Evolutionary conservation across 2,113 vertebrate genomes (phyloP), one percentile per base, ranked within the genome.

Genomic region (Penelope pileata): DNA sequence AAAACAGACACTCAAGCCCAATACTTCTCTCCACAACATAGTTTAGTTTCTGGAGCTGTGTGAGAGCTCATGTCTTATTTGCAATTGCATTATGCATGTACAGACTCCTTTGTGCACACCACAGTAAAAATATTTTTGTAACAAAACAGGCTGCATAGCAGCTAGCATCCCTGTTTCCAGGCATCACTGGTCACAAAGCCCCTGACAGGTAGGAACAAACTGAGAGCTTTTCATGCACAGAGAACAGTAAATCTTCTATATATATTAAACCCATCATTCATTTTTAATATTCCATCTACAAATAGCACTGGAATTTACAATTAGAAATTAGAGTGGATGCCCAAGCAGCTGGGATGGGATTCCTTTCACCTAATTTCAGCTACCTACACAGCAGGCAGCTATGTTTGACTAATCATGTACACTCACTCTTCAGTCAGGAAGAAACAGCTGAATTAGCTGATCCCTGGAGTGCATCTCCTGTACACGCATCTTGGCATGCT

Each of bases 381-480:
- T 67, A 50, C 26, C 30, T 54, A 23, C 90, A 45, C 10, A 89
- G 24, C 47, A 66, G 24, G 54, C 54, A 91, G n/a, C 22, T 86
- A 22, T 0, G 48, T 10, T 45, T 50, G 54, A 16, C 30, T 30
- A 9, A 69, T n/a, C 30, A 24, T 3, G 13, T 1, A 69, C 17
- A 17, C 16, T 82, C 4, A 4, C 38, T 51, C 24, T 75, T 24
- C 23, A 53, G 36, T 78, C 45, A 48, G 43, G 17, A 74, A 53
- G 30, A 36, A 34, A 26, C 16, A 51, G 85, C 30, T 70, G 40
- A 40, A 2, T 38, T 21, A 53, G 21, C n/a, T 14, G 12, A 78
- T 21, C 47, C 77, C 34, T 29, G 54, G 7, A 81, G 32, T 10
- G 38, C 18, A 73, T 59, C 69, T 72, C 70, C 54, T 62, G 22